Evolutionary conservation across 2,888 invertebrate species (phyloP).

Genomic region (Bellardia pandia): DNA sequence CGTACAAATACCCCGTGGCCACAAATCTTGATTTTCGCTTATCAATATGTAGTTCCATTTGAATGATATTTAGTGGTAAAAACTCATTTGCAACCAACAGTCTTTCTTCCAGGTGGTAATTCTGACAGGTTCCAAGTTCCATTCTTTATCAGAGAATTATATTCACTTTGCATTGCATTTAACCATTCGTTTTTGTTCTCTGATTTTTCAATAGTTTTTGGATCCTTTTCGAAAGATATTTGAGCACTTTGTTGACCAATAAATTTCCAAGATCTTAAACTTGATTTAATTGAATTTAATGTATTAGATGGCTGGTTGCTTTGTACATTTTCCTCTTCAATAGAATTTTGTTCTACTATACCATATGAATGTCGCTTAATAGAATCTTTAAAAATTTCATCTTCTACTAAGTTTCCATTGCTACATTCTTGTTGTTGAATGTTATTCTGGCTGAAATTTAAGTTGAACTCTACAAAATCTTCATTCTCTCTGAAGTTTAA

Average conservation of each 20-base stretch:
- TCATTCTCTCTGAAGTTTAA: neutral
- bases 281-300: neutral
- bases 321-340: neutral
- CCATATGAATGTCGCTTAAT: neutral
- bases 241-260: neutral
- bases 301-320: neutral
- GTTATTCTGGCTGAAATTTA: neutral
- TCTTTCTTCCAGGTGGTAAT: neutral
- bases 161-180: too few species aligned
- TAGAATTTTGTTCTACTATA: neutral
- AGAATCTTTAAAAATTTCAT: neutral
- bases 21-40: neutral
- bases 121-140: too few species aligned
- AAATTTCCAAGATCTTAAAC: constrained; percentile 11
- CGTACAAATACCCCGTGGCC: constrained; percentile 17
- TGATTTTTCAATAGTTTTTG: too few species aligned
- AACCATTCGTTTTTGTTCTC: too few species aligned
- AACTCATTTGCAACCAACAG: neutral
- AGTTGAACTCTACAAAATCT: constrained; percentile 1
- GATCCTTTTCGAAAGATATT: too few species aligned
- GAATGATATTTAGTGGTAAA: neutral
- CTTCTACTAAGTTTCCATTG: neutral
- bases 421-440: neutral
- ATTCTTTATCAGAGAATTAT: too few species aligned
- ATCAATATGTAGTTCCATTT: neutral